A percentile compares a stretch with the other conserved stretches of the same genome.
These are phyloP conservation scores for Molorchus minor DNA, from an alignment of 2,888 invertebrate species.

Conservation along the genomic window DNA sequence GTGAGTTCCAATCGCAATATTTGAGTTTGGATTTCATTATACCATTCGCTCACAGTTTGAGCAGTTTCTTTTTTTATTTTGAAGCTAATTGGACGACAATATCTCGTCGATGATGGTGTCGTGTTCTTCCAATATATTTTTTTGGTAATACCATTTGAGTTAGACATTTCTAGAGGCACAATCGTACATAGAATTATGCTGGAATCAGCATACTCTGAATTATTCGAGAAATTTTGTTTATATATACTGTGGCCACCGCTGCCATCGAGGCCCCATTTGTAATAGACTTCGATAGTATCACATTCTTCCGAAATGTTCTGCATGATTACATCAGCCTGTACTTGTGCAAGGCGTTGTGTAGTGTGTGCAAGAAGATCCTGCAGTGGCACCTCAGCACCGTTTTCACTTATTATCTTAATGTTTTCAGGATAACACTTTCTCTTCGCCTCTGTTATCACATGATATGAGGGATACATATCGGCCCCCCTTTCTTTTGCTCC, in stretches of 20 bases:
- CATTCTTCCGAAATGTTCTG: slow-evolving; percentile 1
- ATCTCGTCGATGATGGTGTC: slow-evolving; percentile 20
- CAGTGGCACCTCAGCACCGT: slow-evolving; percentile 9
- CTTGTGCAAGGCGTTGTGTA: slow-evolving; percentile 1
- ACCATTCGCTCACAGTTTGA: slow-evolving; percentile 15
- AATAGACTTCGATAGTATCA: slow-evolving; percentile 10
- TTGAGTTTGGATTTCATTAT: slow-evolving; percentile 16
- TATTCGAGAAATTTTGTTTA: slow-evolving; percentile 21
- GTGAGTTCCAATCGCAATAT: slow-evolving; percentile 20
- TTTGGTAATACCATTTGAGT: slow-evolving; percentile 4
- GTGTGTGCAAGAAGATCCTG: slow-evolving; percentile 4
- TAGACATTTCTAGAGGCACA: slow-evolving; percentile 14
- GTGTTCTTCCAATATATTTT: slow-evolving; percentile 25
- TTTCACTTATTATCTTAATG: no score
- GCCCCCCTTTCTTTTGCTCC: slow-evolving; percentile 23
- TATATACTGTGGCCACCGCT: slow-evolving; percentile 23
- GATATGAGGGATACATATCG: slow-evolving; percentile 24
- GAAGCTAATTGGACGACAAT: slow-evolving; percentile 20
- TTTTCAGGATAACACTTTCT: slow-evolving; percentile 24
- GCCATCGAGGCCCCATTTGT: slow-evolving; percentile 24
- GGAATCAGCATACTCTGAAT: slow-evolving; percentile 19
- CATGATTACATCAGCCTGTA: slow-evolving; percentile 3
- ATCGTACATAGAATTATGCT: slow-evolving; percentile 21
- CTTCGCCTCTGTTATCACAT: slow-evolving; percentile 23
- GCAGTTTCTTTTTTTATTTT: slow-evolving; percentile 19